Evolutionary conservation across 2,797 vertebrate genomes (phyloP).

Genomic region (Adelosebastes latens): DNA sequence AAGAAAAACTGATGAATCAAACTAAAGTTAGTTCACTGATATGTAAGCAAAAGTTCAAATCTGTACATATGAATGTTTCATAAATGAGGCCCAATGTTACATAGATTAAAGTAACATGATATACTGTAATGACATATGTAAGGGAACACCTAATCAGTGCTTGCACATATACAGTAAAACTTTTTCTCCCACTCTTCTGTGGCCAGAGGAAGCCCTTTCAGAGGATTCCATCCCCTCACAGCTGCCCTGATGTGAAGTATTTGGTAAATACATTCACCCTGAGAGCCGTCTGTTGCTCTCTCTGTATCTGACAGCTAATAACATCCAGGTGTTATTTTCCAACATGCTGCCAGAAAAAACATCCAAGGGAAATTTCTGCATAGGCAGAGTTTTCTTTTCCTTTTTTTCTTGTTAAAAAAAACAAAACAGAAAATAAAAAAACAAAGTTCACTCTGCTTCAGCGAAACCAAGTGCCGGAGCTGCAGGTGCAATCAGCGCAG

Average conservation of each 20-base stretch:
- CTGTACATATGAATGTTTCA: neutral
- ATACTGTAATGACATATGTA: neutral
- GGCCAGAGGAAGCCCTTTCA: neutral
- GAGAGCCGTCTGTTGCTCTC: neutral
- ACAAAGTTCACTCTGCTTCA: constrained; percentile 44
- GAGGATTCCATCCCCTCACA: neutral
- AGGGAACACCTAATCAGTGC: neutral
- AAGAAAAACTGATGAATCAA: neutral
- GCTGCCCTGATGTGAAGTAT: constrained; percentile 2
- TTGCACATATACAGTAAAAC: neutral
- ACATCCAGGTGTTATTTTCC: constrained; percentile 58
- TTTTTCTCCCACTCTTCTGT: neutral
- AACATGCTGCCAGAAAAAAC: constrained; percentile 33
- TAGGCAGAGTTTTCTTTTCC: constrained; percentile 20
- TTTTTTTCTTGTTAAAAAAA: neutral
- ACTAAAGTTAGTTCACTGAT: neutral
- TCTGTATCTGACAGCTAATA: constrained; percentile 31
- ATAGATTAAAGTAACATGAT: neutral
- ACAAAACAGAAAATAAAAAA: neutral
- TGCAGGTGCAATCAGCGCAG: constrained; percentile 82
- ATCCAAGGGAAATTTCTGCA: constrained; percentile 33
- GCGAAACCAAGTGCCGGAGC: constrained; percentile 46
- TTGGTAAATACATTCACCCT: constrained; percentile 25
- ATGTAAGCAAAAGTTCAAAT: neutral
- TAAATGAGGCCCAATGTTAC: neutral